phyloP scores from a whole-genome alignment of 2,888 invertebrate genomes.

The Agrochola lota region DNA sequence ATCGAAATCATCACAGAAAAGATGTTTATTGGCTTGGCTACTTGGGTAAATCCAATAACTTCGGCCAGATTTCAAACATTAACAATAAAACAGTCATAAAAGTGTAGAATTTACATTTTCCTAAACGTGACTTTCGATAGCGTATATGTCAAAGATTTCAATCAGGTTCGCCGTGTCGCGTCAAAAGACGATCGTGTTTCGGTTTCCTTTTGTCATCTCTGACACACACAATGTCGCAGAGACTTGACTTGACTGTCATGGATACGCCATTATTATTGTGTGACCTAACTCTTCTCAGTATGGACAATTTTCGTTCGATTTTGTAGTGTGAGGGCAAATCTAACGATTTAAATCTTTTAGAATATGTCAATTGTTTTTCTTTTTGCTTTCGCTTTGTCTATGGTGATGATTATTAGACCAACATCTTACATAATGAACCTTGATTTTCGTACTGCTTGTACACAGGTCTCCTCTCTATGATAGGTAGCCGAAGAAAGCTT shows the following conservation, averaged over 20 bases:
- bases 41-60: not conserved
- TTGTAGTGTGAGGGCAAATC: too few species aligned
- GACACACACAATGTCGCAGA: too few species aligned
- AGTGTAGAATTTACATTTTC: not conserved
- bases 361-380: not conserved
- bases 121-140: conserved; percentile 15
- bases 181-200: too few species aligned
- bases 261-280: too few species aligned
- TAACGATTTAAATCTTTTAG: too few species aligned
- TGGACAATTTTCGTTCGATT: too few species aligned
- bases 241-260: too few species aligned
- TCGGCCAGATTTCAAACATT: not conserved
- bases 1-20: not conserved
- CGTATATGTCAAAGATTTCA: too few species aligned
- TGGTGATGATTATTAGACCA: not conserved
- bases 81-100: conserved; percentile 23
- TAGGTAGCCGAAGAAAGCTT: not conserved
- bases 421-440: not conserved
- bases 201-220: too few species aligned
- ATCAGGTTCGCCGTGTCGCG: too few species aligned
- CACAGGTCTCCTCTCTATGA: not conserved
- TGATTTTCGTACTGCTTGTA: not conserved
- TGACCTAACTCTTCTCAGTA: too few species aligned
- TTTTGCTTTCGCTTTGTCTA: not conserved
- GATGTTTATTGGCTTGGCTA: not conserved